Base-by-base conservation (phyloP, 2,888 invertebrate genomes). In the Cyclophora punctaria region DNA sequence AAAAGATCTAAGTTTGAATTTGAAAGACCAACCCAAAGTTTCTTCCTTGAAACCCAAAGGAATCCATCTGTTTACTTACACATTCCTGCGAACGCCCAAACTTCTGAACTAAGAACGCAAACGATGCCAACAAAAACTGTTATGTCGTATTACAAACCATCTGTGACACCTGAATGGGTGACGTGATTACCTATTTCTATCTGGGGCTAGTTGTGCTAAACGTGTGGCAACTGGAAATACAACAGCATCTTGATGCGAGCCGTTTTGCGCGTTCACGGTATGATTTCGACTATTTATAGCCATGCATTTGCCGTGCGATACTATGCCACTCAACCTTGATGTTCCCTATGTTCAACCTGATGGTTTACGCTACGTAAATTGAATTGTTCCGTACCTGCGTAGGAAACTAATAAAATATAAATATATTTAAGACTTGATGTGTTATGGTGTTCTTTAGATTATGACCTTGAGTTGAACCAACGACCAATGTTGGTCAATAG, bases 251-350 rank as follows among this genome's bases (percentile, higher is more conserved):
- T 67, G 73, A 70, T 75, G 64, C 69, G 71, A 71, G 75, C 60
- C 44, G 52, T 48, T 46, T 52, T 51, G 57, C 58, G 56, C 59
- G 58, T 54, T 51, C 57, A 56, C 64, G 61, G 61, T 60, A 57
- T 63, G 64, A 62, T 71, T 66, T 64, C 62, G 62, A 75, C 83
- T 84, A 86, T 83, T 82, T 79, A 82, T 83, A 85, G 64, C 66
- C 78, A 57, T 78, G 76, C 80, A 81, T 78, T 81, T 80, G 74
- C 74, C 64, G 67, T 57, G 62, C 65, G 62, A 60, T 58, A 63
- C 63, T 60, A 63, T 62, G 57, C 61, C 65, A 70, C 74, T 75
- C 78, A 80, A 73, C 80, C 83, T 82, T 82, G 80, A 64, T 75
- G 69, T 71, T 66, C 60, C 55, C 52, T 56, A 56, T 54, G 48